Base-by-base conservation (phyloP, 2,113 vertebrate genomes). In the Petromus typicus region DNA sequence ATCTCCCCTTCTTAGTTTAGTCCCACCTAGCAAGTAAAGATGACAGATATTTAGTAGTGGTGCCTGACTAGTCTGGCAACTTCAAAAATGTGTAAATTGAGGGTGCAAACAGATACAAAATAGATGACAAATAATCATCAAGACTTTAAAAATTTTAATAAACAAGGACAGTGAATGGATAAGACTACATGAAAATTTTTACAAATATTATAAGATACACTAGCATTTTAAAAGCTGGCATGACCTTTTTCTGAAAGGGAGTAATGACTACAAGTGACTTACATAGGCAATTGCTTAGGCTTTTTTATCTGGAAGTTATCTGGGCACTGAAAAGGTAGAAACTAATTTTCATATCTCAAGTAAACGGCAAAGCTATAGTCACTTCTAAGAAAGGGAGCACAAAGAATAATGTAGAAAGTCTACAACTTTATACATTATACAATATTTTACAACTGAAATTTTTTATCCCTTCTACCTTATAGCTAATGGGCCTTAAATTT, bases 21-120 rank as follows among this genome's bases (percentile, higher is more conserved):
- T 89, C 32, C 56, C 40, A 90, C 40, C 54, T 90, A 79, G 79
- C 45, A 95, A 92, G 63, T 18, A 64, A 95, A 92, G 14, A 25
- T 92, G 82, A 96, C 45, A 63, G 54, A 83, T 86, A 91, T 54
- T 88, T 93, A 93, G 75, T 86, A 75, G 59, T 8, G 78, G 95
- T 61, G 66, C 85, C 45, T 56, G 27, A 79, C 37, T 37, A 86
- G 63, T 91, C 90, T 96, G 79, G 34, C 85, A 93, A 66, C 67
- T 93, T 95, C 69, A 80, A 81, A 96, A 95, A 92, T 61, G 92
- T 97, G 85, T 73, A 96, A 97, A 95, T 91, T 95, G 81, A 85
- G 75, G 66, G 34, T 96, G 59, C 0, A 40, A 79, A 91, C 48
- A 89, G 54, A 91, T 80, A 63, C 71, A 82, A 90, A 45, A 78